Conservation (phyloP, 2,888 invertebrate species). For the Patella pellucida region DNA sequence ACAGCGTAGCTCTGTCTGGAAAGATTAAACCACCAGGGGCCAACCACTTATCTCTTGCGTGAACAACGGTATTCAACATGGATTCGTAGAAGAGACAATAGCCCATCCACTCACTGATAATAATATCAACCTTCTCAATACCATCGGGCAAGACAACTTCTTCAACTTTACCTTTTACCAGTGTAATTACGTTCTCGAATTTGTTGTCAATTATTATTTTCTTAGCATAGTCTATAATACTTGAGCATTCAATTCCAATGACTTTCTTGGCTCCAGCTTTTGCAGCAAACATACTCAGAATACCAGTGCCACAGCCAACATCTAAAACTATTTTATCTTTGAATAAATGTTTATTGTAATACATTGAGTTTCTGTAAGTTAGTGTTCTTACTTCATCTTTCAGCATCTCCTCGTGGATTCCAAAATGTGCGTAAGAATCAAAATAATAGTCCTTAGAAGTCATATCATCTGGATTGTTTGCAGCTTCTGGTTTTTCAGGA, state of each 20-base stretch:
- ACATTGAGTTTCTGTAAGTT: slow-evolving; percentile 99
- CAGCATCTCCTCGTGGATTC: slow-evolving; percentile 99
- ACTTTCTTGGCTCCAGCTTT: slow-evolving; percentile 97
- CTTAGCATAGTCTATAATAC: slow-evolving; percentile 96
- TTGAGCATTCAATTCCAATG: slow-evolving; percentile 97
- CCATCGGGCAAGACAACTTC: slow-evolving; percentile 94
- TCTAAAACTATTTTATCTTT: slow-evolving; percentile 93
- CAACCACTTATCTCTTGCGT: slow-evolving; percentile 98
- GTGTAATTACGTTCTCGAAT: slow-evolving; percentile 70
- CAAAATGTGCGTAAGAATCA: slow-evolving; percentile 99
- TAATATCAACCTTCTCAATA: slow-evolving; percentile 91
- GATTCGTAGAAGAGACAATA: slow-evolving; percentile 97
- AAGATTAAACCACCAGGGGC: slow-evolving; percentile 92
- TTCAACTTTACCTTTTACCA: slow-evolving; percentile 81
- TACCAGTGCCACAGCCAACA: slow-evolving; percentile 99
- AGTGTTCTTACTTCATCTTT: slow-evolving; percentile 99
- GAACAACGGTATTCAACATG: slow-evolving; percentile 99
- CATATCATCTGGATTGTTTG: slow-evolving; percentile 80
- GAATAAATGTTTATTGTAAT: slow-evolving; percentile 98
- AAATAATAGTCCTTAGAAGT: slow-evolving; percentile 99
- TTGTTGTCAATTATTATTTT: slow-evolving; percentile 86
- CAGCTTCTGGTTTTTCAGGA: slow-evolving; percentile 34
- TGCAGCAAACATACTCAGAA: slow-evolving; percentile 99
- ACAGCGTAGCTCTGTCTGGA: slow-evolving; percentile 92
- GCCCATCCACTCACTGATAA: slow-evolving; percentile 87